Percentiles rank a stretch among this genome's conserved stretches.
Evolutionary conservation across 2,113 vertebrate genomes (phyloP).

Genomic region (Phaethornis superciliosus): DNA sequence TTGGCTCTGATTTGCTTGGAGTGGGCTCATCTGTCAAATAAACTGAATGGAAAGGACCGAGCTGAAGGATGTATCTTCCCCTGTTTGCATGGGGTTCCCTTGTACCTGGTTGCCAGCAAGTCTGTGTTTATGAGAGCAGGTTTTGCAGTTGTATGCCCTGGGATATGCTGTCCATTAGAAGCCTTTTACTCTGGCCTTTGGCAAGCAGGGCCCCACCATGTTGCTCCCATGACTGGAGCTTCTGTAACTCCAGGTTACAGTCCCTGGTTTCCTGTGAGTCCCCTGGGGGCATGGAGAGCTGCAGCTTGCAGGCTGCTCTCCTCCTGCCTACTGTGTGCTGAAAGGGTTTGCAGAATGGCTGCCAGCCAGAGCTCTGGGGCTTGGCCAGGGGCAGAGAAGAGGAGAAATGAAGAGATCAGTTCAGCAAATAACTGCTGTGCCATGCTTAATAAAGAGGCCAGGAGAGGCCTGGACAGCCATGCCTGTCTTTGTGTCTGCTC

Average conservation of each 20-base stretch:
- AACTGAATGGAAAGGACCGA: constrained; percentile 5
- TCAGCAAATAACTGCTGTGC: background rate
- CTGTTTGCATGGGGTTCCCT: background rate
- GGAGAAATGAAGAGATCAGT: background rate
- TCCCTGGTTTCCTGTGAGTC: background rate
- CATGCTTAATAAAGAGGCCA: background rate
- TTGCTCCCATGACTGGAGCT: background rate
- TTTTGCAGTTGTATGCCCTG: background rate
- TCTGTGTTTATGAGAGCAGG: background rate
- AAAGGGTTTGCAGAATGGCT: background rate
- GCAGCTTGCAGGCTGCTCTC: background rate
- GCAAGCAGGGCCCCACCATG: background rate
- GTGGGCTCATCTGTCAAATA: constrained; percentile 20
- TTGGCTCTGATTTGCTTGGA: background rate
- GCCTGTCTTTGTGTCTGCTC: background rate
- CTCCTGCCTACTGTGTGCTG: background rate
- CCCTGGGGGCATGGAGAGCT: background rate
- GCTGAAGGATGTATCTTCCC: background rate
- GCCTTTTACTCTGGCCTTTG: background rate
- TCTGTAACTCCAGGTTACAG: background rate
- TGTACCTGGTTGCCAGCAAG: background rate
- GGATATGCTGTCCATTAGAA: background rate
- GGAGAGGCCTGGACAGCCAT: background rate
- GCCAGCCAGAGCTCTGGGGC: background rate
- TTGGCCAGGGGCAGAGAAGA: background rate